Percentiles rank a stretch among this genome's conserved stretches.
phyloP scores from a whole-genome alignment of 2,797 vertebrate genomes.

The Rhodeus uyekii region DNA sequence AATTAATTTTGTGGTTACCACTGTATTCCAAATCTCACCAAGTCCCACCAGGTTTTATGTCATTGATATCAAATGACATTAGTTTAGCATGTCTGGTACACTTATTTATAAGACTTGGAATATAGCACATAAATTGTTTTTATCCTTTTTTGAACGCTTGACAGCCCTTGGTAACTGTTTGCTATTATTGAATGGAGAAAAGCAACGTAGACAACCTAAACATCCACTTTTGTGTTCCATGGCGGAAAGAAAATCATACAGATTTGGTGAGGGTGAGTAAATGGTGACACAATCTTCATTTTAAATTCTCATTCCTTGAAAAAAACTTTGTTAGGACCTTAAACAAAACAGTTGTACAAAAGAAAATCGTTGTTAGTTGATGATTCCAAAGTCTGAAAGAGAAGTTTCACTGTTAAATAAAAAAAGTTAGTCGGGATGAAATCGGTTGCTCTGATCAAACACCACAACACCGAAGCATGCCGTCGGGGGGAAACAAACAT shows the following conservation, averaged over 20 bases:
- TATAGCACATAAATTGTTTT: background rate
- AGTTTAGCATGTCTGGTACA: background rate
- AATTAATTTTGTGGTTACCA: background rate
- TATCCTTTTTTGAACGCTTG: background rate
- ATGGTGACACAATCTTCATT: background rate
- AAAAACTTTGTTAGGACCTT: background rate
- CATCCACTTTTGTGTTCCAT: background rate
- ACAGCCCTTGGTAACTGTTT: background rate
- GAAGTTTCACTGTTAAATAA: constrained; percentile 53
- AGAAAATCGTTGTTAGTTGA: constrained; percentile 30
- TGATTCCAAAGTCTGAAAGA: constrained; percentile 64
- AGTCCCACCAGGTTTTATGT: background rate
- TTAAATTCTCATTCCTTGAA: constrained; percentile 8
- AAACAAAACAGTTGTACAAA: constrained; percentile 59
- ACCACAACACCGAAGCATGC: constrained; percentile 74
- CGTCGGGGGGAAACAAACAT: constrained; percentile 64
- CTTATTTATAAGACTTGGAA: constrained; percentile 6
- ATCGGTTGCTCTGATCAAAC: constrained; percentile 62
- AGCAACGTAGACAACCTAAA: background rate
- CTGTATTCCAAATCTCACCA: constrained; percentile 1
- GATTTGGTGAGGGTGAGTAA: constrained; percentile 7
- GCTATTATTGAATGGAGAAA: background rate
- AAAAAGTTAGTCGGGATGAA: constrained; percentile 62
- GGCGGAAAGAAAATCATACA: background rate
- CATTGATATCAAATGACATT: background rate